Base-by-base conservation (phyloP, 30 jellyfish, hydroid and myxozoan genomes). In the Phacellophora camtschatica region DNA sequence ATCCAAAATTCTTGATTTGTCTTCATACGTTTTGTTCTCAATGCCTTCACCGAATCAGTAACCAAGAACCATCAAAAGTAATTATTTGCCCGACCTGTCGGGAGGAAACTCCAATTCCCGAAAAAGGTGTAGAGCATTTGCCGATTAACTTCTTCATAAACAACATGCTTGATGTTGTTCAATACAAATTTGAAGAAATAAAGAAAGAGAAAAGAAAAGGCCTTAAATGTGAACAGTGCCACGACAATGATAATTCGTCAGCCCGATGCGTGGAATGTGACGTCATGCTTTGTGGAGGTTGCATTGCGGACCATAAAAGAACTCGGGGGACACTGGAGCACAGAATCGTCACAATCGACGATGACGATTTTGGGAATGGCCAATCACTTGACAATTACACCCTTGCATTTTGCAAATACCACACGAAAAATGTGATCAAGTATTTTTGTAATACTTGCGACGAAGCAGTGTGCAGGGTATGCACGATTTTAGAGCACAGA, bases 401-500 rank as follows among this genome's bases (percentile, higher is more conserved):
- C 6, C 93, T 92, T 1, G 92, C 99, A 20, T 94, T 94, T 48
- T 94, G 99, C 67, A 88, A 85, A 29, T 94, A 86, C 41, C 99
- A 94, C 74, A 87, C 97, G 29, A 81, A 95, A 27, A 94, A 94
- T 55, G 95, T 94, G 27, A 94, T 94, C 91, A 94, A 94, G 67
- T 94, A 94, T 57, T 94, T 94, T 66, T 94, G 99, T 48, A 94
- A 94, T 50, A 94, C 97, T 35, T 94, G 99, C 65, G 97, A 94
- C 74, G 97, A 82, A 48, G 96, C 97, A 3, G 99, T 94, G 45
- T 94, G 99, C 71, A 39, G 99, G 25, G 99, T 94, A 0, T 94
- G 99, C 71, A 94, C 99, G 27, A 94, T 94, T 15, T 90, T 94
- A 9, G 97, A 94, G 67, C 99, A 94, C 59, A 67, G 99, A 36